Conservation (phyloP, 1,140 invertebrate species). For the Penaeus indicus region DNA sequence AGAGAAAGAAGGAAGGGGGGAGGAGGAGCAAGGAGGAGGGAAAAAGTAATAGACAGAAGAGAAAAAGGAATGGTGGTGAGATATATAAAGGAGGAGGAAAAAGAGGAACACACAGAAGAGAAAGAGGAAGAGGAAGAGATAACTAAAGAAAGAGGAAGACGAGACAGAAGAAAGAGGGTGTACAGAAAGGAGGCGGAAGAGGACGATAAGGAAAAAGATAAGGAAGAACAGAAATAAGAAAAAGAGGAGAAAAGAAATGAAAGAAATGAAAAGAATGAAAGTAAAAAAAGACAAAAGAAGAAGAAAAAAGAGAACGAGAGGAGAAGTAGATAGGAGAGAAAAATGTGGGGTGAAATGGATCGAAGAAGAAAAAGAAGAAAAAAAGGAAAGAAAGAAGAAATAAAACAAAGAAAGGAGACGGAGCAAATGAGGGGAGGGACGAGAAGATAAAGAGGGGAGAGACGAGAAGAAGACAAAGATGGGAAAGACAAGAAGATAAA, state of each 20-base stretch:
- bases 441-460: neutral
- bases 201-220: neutral
- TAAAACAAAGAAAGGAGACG: neutral
- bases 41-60: no score
- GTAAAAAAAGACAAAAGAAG: neutral
- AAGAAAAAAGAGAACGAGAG: neutral
- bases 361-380: neutral
- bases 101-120: no score
- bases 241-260: neutral
- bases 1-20: neutral
- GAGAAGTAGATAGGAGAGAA: neutral
- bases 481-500: no score
- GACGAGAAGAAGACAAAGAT: no score
- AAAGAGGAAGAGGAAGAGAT: neutral
- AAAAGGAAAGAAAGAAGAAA: neutral
- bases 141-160: neutral
- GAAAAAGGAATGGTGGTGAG: neutral
- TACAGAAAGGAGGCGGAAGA: neutral
- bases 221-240: neutral
- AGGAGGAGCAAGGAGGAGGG: neutral
- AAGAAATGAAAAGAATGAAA: neutral
- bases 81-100: neutral
- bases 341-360: no score
- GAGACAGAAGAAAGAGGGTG: neutral
- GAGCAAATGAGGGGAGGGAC: neutral